Base-by-base conservation (phyloP, 2,113 vertebrate species). In the Phoenicopterus ruber region DNA sequence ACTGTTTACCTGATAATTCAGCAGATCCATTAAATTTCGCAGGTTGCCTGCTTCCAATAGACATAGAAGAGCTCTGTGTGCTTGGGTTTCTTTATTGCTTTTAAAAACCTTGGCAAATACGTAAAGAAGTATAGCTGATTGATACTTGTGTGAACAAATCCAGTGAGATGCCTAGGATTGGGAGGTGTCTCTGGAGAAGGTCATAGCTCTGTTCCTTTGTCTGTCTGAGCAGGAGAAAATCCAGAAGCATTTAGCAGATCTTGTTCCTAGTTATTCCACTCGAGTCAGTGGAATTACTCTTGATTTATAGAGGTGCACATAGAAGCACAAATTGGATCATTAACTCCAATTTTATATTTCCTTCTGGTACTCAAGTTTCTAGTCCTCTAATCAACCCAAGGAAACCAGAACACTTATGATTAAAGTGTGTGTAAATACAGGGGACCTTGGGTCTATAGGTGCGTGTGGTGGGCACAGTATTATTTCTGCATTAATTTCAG, bases 221-320 rank as follows among this genome's bases (percentile, higher is more conserved):
- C 44, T 92, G 59, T 57, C 61, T 91, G 49, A 88, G 66, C 36
- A 80, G 82, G 57, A 87, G 58, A 80, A 90, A 96, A 88, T 93
- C 52, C 52, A 79, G 77, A 82, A 72, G 69, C 31, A 54, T 85
- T 93, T 87, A 93, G 81, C 52, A 82, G 89, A 79, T 87, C 70
- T 95, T 79, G 57, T 82, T 93, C 62, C 81, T 92, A 58, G 57
- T 94, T 96, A 76, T 91, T 93, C 69, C 77, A n/a, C 77, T 96
- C 2, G 6, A 96, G 93, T 79, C 83, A 84, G 73, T 97, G 88
- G 88, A 91, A 94, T 89, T 87, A 65, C 40, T 91, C 13, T 84
- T 93, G 91, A 94, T 94, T 86, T 95, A 65, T 42, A 84, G 80
- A 87, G 14, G 11, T 92, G 13, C 63, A 88, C 92, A 36, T 25